phyloP scores from a whole-genome alignment of 2,113 vertebrate species.

The Pterocles orientalis region DNA sequence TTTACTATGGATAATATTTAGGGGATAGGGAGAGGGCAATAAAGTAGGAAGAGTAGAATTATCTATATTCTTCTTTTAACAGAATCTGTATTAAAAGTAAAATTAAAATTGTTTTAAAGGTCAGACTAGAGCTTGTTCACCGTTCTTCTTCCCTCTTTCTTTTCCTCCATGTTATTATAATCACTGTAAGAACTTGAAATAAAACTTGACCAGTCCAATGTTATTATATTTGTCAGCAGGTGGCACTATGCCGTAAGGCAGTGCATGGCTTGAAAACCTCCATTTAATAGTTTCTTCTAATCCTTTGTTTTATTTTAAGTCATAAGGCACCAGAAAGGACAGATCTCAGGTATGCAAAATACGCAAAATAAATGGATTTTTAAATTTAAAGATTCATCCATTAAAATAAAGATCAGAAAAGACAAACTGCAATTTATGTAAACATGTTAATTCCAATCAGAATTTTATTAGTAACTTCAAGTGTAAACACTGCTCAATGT shows the following conservation, averaged over 20 bases:
- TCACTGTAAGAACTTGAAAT: neutral
- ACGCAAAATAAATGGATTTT: neutral
- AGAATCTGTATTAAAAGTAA: neutral
- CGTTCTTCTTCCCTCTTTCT: neutral
- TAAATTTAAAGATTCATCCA: neutral
- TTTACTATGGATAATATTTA: neutral
- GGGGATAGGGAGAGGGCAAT: accelerated
- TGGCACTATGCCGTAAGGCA: neutral
- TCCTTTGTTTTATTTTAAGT: neutral
- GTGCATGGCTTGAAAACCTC: neutral
- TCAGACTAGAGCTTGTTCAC: neutral
- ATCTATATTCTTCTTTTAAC: neutral
- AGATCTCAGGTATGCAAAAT: neutral
- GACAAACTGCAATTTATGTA: neutral
- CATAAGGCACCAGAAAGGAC: neutral
- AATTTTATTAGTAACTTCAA: neutral
- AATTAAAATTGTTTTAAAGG: neutral
- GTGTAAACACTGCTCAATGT: neutral
- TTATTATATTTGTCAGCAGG: neutral
- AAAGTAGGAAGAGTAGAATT: neutral
- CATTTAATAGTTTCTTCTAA: neutral
- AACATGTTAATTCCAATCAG: neutral
- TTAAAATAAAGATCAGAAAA: neutral
- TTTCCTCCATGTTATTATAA: neutral
- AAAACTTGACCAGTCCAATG: neutral